Evolutionary conservation across 2,888 invertebrate species (phyloP).

Genomic region (Nysson spinosus): DNA sequence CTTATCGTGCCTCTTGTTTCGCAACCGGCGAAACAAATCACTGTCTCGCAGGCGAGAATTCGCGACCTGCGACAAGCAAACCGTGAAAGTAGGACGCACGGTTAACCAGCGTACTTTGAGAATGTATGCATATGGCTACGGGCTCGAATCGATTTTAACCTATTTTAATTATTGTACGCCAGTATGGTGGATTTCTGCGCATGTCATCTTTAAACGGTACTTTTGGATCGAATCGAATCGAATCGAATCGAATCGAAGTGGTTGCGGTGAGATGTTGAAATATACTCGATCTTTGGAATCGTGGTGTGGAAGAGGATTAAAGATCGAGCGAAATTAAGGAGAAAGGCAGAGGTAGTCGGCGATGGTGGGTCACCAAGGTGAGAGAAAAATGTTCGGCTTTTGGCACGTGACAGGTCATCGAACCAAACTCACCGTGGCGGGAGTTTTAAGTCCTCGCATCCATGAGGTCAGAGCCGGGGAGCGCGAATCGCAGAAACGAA

Average conservation of each 20-base stretch:
- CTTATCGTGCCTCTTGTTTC: slow-evolving; percentile 39
- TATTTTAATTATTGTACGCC: too few relatives aligned
- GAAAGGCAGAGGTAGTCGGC: slow-evolving; percentile 3
- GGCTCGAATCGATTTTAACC: too few relatives aligned
- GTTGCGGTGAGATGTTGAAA: too few relatives aligned
- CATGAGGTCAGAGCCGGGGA: slow-evolving; percentile 22
- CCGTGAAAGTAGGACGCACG: slow-evolving; percentile 51
- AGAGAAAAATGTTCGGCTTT: slow-evolving; percentile 3
- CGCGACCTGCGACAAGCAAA: slow-evolving; percentile 60
- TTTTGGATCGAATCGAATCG: too few relatives aligned
- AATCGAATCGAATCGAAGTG: too few relatives aligned
- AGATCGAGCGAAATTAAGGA: slow-evolving; percentile 15
- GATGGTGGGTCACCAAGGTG: background rate
- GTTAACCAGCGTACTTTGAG: slow-evolving; percentile 34
- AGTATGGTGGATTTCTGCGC: too few relatives aligned
- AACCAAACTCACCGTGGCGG: slow-evolving; percentile 11
- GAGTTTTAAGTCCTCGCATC: slow-evolving; percentile 8
- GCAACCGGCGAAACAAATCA: slow-evolving; percentile 52
- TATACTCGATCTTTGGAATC: too few relatives aligned
- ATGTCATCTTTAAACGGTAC: too few relatives aligned
- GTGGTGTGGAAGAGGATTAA: too few relatives aligned
- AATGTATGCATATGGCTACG: slow-evolving; percentile 42
- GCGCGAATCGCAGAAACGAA: slow-evolving; percentile 49
- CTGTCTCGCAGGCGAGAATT: slow-evolving; percentile 48
- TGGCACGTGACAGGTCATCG: slow-evolving; percentile 13